phyloP scores from a whole-genome alignment of 2,888 invertebrate genomes.

The Embidobia sp. region DNA sequence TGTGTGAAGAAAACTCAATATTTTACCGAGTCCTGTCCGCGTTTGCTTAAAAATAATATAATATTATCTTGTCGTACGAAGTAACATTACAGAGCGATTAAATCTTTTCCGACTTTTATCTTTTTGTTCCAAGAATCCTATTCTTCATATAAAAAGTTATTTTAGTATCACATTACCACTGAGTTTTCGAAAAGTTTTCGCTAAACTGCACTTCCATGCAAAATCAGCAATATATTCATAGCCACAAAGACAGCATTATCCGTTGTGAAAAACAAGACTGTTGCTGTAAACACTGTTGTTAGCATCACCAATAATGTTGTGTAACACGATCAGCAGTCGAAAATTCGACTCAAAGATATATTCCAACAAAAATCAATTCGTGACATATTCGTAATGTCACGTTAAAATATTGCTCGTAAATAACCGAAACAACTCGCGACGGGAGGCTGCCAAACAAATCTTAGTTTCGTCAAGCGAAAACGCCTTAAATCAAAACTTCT shows the following conservation, averaged over 20 bases:
- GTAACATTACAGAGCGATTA: conserved; percentile 30
- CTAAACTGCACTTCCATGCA: conserved; percentile 32
- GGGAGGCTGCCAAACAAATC: conserved; percentile 27
- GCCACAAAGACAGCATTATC: conserved; percentile 15
- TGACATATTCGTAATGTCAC: conserved; percentile 12
- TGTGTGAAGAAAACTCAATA: not conserved
- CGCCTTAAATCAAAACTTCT: conserved; percentile 64
- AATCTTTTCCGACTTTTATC: conserved; percentile 26
- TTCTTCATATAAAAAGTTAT: conserved; percentile 14
- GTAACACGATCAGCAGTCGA: too few relatives aligned
- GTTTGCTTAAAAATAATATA: conserved; percentile 1
- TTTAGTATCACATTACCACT: conserved; percentile 31
- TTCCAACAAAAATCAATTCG: not conserved
- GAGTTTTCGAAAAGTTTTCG: conserved; percentile 39
- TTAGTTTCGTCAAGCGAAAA: conserved; percentile 62
- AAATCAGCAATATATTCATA: conserved; percentile 39
- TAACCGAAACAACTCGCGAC: conserved; percentile 21
- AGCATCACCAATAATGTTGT: conserved; percentile 14
- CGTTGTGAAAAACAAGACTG: conserved; percentile 25
- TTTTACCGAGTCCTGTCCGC: not conserved
- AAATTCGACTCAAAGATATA: too few relatives aligned
- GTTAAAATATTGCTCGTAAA: conserved; percentile 30
- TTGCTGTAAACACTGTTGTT: conserved; percentile 40
- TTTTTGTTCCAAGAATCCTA: conserved; percentile 20
- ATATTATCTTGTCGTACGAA: not conserved